Evolutionary conservation across 2,797 vertebrate species (phyloP), one percentile per base, ranked within the genome.

Genomic region (Adelosebastes latens): DNA sequence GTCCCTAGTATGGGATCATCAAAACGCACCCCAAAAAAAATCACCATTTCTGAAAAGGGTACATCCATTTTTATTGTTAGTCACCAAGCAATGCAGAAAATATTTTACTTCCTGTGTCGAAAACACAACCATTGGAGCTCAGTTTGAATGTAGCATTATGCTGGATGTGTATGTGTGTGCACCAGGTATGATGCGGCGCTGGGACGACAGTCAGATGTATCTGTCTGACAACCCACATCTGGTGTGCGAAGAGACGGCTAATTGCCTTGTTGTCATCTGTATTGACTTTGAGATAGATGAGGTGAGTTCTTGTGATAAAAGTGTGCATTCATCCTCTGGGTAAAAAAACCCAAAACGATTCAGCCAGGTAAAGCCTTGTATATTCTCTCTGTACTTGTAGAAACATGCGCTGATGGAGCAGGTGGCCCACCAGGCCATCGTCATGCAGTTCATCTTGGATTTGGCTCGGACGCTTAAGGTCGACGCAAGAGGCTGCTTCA

Each of bases 201-300:
- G 97, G 97, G 97, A 97, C 0, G 97, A 98, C 95, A 98, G 97
- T 91, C 97, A 97, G 94, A 97, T 96, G 68, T 98, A 94, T 85
- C 94, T 98, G 25, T 97, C 97, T 0, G 97, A 98, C 65, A 95
- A 97, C 13, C 95, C 96, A 0, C 94, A 98, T 65, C 95, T 98
- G 77, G 97, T 98, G 14, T 98, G 97, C 0, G 96, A 98, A 72
- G 97, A 98, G 92, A 98, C 96, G 0, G 97, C 97, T 4, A 97
- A 97, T 63, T 96, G 96, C 87, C 89, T 98, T n/a, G 96, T 97
- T 36, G 96, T 96, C 93, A 96, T 97, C 96, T 97, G 97, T 78
- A 97, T 98, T 0, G 96, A 97, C 64, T 94, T 97, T 49, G 97
- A 97, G 90, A 96, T 97, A 68, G 97, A 98, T 13, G 97, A 98